Evolutionary conservation across 2,797 vertebrate genomes (phyloP), one percentile per base, ranked within the genome.

Genomic region (Arctocebus calabarensis): DNA sequence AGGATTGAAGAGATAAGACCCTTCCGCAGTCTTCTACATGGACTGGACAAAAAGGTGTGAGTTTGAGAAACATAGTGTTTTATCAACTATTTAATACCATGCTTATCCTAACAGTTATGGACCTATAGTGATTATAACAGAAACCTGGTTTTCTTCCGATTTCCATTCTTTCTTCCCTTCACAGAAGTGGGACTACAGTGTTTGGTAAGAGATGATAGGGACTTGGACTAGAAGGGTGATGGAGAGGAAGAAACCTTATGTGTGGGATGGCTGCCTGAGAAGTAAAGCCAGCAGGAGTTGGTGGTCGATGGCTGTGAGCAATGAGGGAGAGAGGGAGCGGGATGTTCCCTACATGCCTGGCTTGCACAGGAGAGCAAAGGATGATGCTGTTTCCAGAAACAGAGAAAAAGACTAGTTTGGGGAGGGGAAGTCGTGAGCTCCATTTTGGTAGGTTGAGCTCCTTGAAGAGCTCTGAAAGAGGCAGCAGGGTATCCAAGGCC

Each of bases 81-180:
- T 43, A 75, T 61, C 90, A 40, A 85, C 90, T 32, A 12, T 32
- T 52, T 52, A 52, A 16, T 52, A 52, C 14, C 81, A 23, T 29
- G 83, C 27, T 94, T 90, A 75, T 45, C 62, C 45, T 77, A 89
- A 87, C 23, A 88, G 27, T 57, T 75, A 62, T 45, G 10, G 25
- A 61, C 19, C 55, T 88, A 61, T 0, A 68, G 10, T 12, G 70
- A 75, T 37, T 83, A 12, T 19, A 84, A 78, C 52, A 61, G 45
- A 94, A 19, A 90, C 23, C 27, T 85, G 10, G 8, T 83, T 86
- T 96, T 55, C 45, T 96, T 73, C 23, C 22, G 71, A n/a, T 73
- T 88, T 75, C 43, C 14, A 40, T 55, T 84, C 37, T 70, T 87
- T 73, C 20, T 19, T 70, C 37, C 27, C 32, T 55, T 27, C 27